These are phyloP conservation scores for Ptilonorhynchus violaceus DNA, from an alignment of 2,113 vertebrate genomes.

Conservation along the genomic window DNA sequence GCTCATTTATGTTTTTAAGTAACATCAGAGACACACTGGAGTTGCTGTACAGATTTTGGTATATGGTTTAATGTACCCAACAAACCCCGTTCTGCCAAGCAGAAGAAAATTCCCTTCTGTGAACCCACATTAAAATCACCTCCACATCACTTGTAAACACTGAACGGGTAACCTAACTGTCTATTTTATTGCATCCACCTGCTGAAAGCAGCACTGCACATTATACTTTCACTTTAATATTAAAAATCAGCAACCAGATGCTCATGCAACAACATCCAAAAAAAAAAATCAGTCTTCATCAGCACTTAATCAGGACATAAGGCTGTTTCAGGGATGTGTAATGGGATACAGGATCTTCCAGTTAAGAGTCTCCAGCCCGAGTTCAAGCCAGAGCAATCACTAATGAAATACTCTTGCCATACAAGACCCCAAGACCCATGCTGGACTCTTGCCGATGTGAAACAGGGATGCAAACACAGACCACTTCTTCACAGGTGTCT, in stretches of 20 bases:
- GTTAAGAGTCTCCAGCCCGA: not conserved
- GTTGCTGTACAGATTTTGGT: slow-evolving; percentile 39
- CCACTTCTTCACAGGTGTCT: not conserved
- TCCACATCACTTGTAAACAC: slow-evolving; percentile 12
- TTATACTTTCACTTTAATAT: slow-evolving; percentile 8
- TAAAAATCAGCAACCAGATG: slow-evolving; percentile 31
- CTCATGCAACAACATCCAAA: not conserved
- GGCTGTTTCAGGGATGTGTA: not conserved
- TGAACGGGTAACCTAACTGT: slow-evolving; percentile 39
- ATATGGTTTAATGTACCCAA: not conserved
- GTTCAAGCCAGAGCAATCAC: slow-evolving; percentile 4
- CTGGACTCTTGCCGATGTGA: not conserved
- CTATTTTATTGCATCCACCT: slow-evolving; percentile 5
- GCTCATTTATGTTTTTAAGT: slow-evolving; percentile 44
- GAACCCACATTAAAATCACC: slow-evolving; percentile 15
- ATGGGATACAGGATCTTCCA: not conserved
- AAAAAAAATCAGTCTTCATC: not conserved
- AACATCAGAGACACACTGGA: slow-evolving; percentile 48
- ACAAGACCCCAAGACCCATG: not conserved
- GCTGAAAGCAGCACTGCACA: slow-evolving; percentile 23
- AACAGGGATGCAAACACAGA: not conserved
- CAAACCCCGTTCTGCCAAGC: not conserved
- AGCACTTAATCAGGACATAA: not conserved
- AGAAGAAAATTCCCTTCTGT: slow-evolving; percentile 23
- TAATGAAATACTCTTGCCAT: not conserved